Conservation (phyloP, 1,140 invertebrate species). For the Agrypnia vestita region DNA sequence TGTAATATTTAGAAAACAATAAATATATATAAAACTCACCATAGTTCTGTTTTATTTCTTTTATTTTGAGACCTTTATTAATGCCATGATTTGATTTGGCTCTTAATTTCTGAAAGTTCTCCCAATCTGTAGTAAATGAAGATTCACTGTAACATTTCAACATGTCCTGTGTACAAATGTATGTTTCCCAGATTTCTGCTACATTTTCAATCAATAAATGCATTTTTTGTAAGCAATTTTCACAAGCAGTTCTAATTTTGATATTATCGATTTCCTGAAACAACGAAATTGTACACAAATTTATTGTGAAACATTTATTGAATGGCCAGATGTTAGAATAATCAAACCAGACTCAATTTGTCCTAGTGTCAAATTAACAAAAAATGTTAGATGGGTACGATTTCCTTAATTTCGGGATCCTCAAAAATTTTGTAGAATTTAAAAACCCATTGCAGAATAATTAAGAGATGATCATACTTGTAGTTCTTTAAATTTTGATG, state of each 20-base stretch:
- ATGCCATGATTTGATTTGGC: no score
- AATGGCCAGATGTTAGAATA: no score
- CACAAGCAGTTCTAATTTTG: constrained; percentile 45
- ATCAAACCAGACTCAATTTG: no score
- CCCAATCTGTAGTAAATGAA: constrained; percentile 16
- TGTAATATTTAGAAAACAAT: no score
- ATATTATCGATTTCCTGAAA: constrained; percentile 23
- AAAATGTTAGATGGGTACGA: no score
- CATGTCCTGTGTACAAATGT: constrained; percentile 42
- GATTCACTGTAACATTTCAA: constrained; percentile 31
- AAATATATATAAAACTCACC: constrained; percentile 2
- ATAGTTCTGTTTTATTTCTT: neutral
- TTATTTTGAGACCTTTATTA: neutral
- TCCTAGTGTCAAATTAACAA: no score
- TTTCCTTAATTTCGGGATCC: no score
- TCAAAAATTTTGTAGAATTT: no score
- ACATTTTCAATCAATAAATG: constrained; percentile 43
- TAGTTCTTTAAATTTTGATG: no score
- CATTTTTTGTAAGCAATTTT: constrained; percentile 51
- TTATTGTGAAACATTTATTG: no score
- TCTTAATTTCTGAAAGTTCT: constrained; percentile 36
- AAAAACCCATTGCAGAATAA: no score
- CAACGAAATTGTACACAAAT: neutral
- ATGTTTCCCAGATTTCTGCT: constrained; percentile 47
- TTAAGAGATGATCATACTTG: no score